phyloP scores from a whole-genome alignment of 2,888 invertebrate species.

The Drosophila suboccidentalis region DNA sequence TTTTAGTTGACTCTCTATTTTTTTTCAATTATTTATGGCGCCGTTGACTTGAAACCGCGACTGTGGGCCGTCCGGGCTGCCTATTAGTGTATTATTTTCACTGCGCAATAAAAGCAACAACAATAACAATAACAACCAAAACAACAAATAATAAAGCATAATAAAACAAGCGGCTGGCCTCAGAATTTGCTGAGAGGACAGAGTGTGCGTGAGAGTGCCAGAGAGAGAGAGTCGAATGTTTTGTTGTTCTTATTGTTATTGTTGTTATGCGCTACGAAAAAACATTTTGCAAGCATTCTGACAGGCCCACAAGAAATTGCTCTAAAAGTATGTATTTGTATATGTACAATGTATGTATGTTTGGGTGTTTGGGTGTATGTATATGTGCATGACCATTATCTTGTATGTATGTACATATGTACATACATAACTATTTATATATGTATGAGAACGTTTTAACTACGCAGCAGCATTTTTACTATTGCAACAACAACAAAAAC shows the following conservation, averaged over 20 bases:
- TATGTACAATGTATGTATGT: conserved; percentile 16
- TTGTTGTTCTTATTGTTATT: conserved; percentile 24
- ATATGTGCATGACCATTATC: conserved; percentile 5
- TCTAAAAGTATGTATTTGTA: conserved; percentile 27
- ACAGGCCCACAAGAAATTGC: conserved; percentile 31
- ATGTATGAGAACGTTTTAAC: conserved; percentile 60
- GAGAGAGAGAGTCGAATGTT: conserved; percentile 13
- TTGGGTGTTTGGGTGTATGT: no score
- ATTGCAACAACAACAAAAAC: conserved; percentile 50
- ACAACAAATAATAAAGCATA: conserved; percentile 68
- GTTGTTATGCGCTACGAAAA: conserved; percentile 28
- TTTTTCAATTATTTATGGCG: conserved; percentile 60
- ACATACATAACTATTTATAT: conserved; percentile 18
- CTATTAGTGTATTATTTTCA: conserved; percentile 57
- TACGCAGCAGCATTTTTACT: conserved; percentile 73
- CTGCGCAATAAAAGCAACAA: conserved; percentile 76
- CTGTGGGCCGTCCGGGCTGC: conserved; percentile 27
- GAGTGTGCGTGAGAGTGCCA: conserved; percentile 23
- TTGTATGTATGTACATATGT: conserved; percentile 8
- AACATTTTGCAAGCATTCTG: conserved; percentile 56
- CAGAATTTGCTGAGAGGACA: conserved; percentile 52
- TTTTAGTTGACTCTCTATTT: conserved; percentile 46
- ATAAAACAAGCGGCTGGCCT: conserved; percentile 61
- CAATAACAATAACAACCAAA: conserved; percentile 46
- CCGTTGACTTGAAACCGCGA: conserved; percentile 37